These are phyloP conservation scores for Osmerus eperlanus DNA, from an alignment of 2,113 vertebrate species.

Conservation along the genomic window DNA sequence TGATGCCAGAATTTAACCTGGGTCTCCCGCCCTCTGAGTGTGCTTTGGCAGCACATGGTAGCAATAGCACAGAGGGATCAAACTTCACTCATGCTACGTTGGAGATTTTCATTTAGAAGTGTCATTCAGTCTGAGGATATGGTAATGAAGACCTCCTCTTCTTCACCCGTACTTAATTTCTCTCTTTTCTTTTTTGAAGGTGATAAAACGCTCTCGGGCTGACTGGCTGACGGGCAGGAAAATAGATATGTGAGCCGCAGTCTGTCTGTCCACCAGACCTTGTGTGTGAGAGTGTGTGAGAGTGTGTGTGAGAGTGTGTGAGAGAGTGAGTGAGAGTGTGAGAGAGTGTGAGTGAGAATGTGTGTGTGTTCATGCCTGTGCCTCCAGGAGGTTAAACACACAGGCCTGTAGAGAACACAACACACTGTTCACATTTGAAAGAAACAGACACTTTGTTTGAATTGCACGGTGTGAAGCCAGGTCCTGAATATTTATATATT, in stretches of 20 bases:
- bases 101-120: conserved; percentile 56
- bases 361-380: too few relatives aligned
- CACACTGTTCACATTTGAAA: too few relatives aligned
- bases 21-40: conserved; percentile 43
- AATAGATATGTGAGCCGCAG: conserved; percentile 49
- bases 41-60: conserved; percentile 70
- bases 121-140: conserved; percentile 40
- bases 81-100: conserved; percentile 63
- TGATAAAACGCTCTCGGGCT: conserved; percentile 58
- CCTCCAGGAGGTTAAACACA: too few relatives aligned
- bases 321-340: too few relatives aligned
- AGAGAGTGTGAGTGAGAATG: too few relatives aligned
- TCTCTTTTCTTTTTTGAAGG: conserved; percentile 47
- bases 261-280: not conserved
- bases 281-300: not conserved
- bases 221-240: conserved; percentile 48
- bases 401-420: not conserved
- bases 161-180: conserved; percentile 52
- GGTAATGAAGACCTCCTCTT: conserved; percentile 22
- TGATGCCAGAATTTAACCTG: conserved; percentile 55
- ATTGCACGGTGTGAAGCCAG: too few relatives aligned
- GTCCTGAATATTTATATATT: not conserved
- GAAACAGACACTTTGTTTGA: not conserved
- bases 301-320: too few relatives aligned
- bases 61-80: conserved; percentile 52